Evolutionary conservation across 2,797 vertebrate species (phyloP).

Genomic region (Pampus argenteus): DNA sequence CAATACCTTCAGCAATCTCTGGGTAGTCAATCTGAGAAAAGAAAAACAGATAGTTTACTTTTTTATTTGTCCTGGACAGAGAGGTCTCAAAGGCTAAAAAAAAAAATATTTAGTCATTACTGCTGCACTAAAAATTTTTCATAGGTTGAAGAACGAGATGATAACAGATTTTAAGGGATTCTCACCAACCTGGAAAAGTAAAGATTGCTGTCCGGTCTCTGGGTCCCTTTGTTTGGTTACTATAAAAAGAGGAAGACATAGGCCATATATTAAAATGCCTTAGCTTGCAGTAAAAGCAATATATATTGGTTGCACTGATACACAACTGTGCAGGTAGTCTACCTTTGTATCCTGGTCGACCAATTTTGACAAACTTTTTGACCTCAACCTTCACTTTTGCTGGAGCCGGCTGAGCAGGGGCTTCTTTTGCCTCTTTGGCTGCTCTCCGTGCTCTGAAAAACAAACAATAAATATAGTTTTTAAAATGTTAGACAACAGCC

Average conservation of each 20-base stretch:
- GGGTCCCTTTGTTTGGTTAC: conserved; percentile 98
- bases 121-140: background rate
- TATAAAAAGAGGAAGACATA: conserved; percentile 61
- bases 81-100: background rate
- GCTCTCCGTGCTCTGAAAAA: conserved; percentile 91
- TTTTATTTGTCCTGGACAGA: background rate
- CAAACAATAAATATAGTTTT: background rate
- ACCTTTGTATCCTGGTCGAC: conserved; percentile 98
- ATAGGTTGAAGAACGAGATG: background rate
- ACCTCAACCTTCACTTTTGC: conserved; percentile 99
- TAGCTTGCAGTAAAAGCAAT: background rate
- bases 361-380: conserved; percentile 99
- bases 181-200: conserved; percentile 93
- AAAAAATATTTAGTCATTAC: background rate
- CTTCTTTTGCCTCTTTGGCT: conserved; percentile 98
- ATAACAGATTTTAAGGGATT: background rate
- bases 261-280: background rate
- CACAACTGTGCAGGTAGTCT: background rate
- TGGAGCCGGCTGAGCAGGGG: conserved; percentile 95
- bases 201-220: conserved; percentile 93
- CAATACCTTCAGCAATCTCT: conserved; percentile 94
- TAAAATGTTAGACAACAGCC: background rate
- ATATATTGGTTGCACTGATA: background rate
- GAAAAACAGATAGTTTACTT: background rate
- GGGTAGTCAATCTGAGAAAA: conserved; percentile 93